phyloP scores from a whole-genome alignment of 1,140 invertebrate species.

The Drosophila malerkotliana region DNA sequence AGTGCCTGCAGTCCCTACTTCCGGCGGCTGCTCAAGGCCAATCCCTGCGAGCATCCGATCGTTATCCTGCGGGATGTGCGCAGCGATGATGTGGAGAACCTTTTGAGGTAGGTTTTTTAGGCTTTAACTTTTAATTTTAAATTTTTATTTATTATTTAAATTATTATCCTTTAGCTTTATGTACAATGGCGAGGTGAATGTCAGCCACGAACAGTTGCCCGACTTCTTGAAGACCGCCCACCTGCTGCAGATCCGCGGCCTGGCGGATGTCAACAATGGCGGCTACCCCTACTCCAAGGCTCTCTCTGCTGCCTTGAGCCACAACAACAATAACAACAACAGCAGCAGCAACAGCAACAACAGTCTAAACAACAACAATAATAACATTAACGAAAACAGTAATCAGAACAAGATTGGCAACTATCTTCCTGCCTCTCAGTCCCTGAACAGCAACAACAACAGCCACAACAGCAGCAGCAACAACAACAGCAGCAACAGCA shows the following conservation, averaged over 20 bases:
- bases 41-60: conserved; percentile 97
- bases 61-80: conserved; percentile 95
- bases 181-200: conserved; percentile 97
- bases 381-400: conserved; percentile 48
- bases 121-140: neutral
- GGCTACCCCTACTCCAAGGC: conserved; percentile 75
- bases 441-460: conserved; percentile 29
- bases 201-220: conserved; percentile 94
- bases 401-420: conserved; percentile 67
- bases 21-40: conserved; percentile 93
- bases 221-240: conserved; percentile 96
- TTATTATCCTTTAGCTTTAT: conserved; percentile 88
- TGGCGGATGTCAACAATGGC: conserved; percentile 92
- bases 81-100: conserved; percentile 94
- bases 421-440: conserved; percentile 48
- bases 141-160: neutral
- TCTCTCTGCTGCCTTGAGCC: conserved; percentile 59
- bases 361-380: conserved; percentile 29
- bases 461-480: conserved; percentile 19
- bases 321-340: conserved; percentile 73
- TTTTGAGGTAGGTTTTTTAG: conserved; percentile 87
- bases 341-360: conserved; percentile 27
- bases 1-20: conserved; percentile 97
- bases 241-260: conserved; percentile 94
- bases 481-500: conserved; percentile 28